Evolutionary conservation across 2,797 vertebrate species (phyloP), one percentile per base, ranked within the genome.

Genomic region (Pseudomugil gertrudae): DNA sequence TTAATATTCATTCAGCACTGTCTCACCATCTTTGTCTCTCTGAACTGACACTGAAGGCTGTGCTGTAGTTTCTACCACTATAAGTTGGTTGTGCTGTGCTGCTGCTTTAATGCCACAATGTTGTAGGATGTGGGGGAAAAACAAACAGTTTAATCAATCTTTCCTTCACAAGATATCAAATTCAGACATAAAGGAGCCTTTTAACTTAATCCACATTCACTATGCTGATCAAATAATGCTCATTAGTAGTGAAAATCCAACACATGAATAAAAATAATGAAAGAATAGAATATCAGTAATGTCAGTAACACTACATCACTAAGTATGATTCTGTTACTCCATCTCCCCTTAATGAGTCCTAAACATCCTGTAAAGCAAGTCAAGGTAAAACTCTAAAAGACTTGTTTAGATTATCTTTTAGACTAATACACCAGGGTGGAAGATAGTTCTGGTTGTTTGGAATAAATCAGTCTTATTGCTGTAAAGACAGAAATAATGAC

Each of bases 1-100:
- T 59, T n/a, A 52, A 52, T 52, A 58, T 59, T 30, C 47, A 47
- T 30, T 33, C 43, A 17, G 58, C 43, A 33, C 11, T 4, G 3
- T 24, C 40, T 32, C 29, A 33, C 51, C 45, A 48, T 36, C 45
- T 50, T 55, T 27, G 9, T 29, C 63, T 57, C 24, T 35, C 23
- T 23, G 24, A 29, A 32, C 26, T 32, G 24, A 27, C 6, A 35
- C 43, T n/a, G 32, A 13, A 50, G 21, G 38, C 30, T 32, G 21
- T 45, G 8, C 4, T 33, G 38, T n/a, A 23, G 36, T 19, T 56
- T 30, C 21, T 9, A 7, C 6, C 33, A 19, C 36, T 45, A n/a
- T 23, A 29, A 27, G 38, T 30, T 24, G 26, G 43, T 23, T 56
- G 10, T 57, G 32, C 30, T 48, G 64, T 8, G 26, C 40, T 30